phyloP scores from a whole-genome alignment of 2,113 vertebrate genomes.

The Merops nubicus region DNA sequence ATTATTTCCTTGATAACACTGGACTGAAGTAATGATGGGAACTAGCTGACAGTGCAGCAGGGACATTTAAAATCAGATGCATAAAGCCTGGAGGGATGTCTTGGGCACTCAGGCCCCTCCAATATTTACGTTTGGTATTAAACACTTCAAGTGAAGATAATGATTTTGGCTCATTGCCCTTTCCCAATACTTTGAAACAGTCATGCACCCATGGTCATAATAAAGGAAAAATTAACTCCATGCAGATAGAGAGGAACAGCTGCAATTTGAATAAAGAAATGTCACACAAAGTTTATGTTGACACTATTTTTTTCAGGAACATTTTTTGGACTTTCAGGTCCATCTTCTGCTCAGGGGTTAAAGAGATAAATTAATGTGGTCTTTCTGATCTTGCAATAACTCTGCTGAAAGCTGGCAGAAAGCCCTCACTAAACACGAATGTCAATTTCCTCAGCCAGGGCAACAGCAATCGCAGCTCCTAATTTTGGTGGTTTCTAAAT shows the following conservation, averaged over 20 bases:
- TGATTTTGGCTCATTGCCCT: constrained; percentile 57
- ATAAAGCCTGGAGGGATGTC: constrained; percentile 12
- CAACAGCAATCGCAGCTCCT: background rate
- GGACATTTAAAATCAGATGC: constrained; percentile 31
- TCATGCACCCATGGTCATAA: background rate
- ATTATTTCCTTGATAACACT: constrained; percentile 15
- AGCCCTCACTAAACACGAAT: background rate
- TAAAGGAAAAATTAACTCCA: constrained; percentile 33
- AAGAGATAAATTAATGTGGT: background rate
- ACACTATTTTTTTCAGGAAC: background rate
- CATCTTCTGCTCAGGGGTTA: background rate
- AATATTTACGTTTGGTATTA: constrained; percentile 53
- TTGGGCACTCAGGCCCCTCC: constrained; percentile 46
- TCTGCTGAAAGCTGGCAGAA: background rate
- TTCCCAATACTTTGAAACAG: constrained; percentile 37
- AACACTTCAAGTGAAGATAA: constrained; percentile 48
- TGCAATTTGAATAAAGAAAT: background rate
- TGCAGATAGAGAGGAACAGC: background rate
- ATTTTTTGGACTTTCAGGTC: background rate
- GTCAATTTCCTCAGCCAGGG: background rate
- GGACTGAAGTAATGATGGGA: background rate
- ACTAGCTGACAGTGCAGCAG: background rate
- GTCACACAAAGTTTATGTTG: background rate
- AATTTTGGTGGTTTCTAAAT: background rate
- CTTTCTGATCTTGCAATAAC: background rate